Evolutionary conservation across 2,888 invertebrate genomes (phyloP).

Genomic region (Antheraea assamensis): DNA sequence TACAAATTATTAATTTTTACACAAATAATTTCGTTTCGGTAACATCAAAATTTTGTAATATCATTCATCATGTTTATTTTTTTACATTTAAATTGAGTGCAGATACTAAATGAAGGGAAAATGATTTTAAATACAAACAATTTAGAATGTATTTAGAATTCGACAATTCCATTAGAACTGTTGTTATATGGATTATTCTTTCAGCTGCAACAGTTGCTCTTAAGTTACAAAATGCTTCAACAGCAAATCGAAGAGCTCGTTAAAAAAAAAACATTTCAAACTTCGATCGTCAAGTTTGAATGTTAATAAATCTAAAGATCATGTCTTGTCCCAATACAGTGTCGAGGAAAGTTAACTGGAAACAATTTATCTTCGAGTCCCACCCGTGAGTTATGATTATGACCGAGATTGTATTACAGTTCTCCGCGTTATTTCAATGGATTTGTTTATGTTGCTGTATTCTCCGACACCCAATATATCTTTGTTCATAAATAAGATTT

Average conservation of each 20-base stretch:
- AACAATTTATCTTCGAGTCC: constrained; percentile 9
- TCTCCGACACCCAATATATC: background rate
- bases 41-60: no score
- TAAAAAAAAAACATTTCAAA: background rate
- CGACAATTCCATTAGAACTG: background rate
- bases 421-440: constrained; percentile 9
- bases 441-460: constrained; percentile 8
- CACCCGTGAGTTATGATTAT: constrained; percentile 15
- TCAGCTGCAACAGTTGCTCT: background rate
- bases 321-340: background rate
- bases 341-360: constrained; percentile 9
- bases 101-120: background rate
- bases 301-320: background rate
- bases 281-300: background rate
- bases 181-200: background rate
- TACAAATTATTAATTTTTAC: background rate
- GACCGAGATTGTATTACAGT: constrained; percentile 17
- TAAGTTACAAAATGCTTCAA: background rate
- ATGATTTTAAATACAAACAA: background rate
- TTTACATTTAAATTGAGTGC: background rate
- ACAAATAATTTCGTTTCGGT: no score
- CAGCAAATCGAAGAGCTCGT: background rate
- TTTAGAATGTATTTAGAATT: background rate
- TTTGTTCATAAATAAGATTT: constrained; percentile 11
- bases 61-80: background rate